Evolutionary conservation across 2,888 invertebrate species (phyloP).

Genomic region (Morpho achilles): DNA sequence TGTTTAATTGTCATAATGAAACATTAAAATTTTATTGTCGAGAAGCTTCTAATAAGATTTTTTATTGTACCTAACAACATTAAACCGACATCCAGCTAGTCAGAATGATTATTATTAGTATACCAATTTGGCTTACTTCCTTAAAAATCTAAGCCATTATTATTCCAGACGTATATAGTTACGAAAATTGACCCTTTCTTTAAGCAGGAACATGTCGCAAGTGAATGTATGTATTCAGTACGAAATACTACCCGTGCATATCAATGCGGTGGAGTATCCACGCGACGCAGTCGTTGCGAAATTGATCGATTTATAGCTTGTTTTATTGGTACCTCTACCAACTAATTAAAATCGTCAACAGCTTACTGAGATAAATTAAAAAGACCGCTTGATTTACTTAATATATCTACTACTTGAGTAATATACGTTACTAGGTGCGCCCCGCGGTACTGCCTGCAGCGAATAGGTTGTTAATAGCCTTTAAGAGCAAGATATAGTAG

Average conservation of each 20-base stretch:
- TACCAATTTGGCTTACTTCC: conserved; percentile 16
- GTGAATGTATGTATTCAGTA: conserved; percentile 33
- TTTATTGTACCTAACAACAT: background rate
- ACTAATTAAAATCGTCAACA: no score
- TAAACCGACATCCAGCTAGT: background rate
- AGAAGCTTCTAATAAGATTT: no score
- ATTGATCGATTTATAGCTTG: conserved; percentile 24
- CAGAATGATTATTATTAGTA: background rate
- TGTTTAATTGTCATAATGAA: no score
- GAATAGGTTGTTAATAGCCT: no score
- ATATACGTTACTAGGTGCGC: no score
- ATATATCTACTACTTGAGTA: no score
- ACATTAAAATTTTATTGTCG: no score
- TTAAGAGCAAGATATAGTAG: no score
- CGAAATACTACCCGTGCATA: conserved; percentile 36
- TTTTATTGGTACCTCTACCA: conserved; percentile 2
- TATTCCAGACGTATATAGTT: conserved; percentile 38
- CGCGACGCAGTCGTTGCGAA: conserved; percentile 20
- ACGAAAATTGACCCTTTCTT: conserved; percentile 35
- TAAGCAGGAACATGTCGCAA: conserved; percentile 40
- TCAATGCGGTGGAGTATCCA: conserved; percentile 32
- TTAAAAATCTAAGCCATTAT: conserved; percentile 24
- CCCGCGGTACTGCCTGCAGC: no score
- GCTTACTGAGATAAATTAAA: no score
- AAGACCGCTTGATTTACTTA: no score